Evolutionary conservation across 2,888 invertebrate species (phyloP), one percentile per base, ranked within the genome.

Genomic region (Plebejus argus): DNA sequence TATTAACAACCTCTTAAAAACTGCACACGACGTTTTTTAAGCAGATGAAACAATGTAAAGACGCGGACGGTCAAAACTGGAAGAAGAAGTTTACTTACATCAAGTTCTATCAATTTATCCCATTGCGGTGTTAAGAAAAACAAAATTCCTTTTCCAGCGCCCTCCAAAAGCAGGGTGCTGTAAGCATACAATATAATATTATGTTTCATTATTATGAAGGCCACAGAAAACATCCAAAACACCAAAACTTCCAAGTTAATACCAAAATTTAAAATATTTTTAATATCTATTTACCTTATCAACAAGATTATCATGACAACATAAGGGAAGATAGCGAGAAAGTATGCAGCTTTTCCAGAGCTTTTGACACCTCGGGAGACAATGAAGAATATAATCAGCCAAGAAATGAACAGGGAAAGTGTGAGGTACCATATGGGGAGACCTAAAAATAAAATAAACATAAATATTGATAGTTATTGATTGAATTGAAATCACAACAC

Each of bases 301-400:
- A 98, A 94, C 77, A 98, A 91, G 45, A 96, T 96, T 70, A 97
- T 88, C 86, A 98, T 94, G 70, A 98, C 95, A 2, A 97, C 94
- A 84, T 97, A 97, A 0, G 98, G 98, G 87, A 98, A 98, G 3
- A 98, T 86, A 0, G 98, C 98, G 5, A 98, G 95, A 89, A 98
- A 97, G 88, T 98, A 98, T 0, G 98, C 96, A 0, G 96, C 97
- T 89, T 97, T 97, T 53, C 97, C 97, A 0, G 97, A 96, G 84
- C 96, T 97, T 85, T 96, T 96, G 1, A 97, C 96, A 3, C 97
- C 97, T 82, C 95, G 95, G 49, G 96, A 94, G 33, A 97, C 95
- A 61, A 97, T 96, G 6, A 96, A 84, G 83, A 96, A 97, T 23
- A 97, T 95, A 0, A 96, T 90, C 23, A 95, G 75, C 97, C 97